Evolutionary conservation across 2,888 invertebrate species (phyloP).

Genomic region (Digitonthophagus gazella): DNA sequence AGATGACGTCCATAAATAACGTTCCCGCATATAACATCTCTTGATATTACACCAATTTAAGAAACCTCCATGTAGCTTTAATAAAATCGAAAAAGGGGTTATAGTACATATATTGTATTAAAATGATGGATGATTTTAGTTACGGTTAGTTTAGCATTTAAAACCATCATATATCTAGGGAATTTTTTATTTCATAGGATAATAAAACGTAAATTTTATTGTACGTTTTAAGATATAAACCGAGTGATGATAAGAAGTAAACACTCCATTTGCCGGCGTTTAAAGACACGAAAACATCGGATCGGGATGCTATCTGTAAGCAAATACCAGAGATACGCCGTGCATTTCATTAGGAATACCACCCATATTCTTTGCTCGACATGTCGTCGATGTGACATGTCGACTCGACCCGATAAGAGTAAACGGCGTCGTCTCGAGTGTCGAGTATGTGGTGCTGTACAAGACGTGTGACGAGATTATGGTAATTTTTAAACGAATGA

Average conservation of each 20-base stretch:
- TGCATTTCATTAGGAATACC: conserved; percentile 15
- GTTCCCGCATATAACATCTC: background rate
- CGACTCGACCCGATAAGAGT: conserved; percentile 13
- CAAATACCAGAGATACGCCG: conserved; percentile 11
- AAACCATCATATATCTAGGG: background rate
- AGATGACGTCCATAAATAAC: background rate
- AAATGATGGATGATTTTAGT: background rate
- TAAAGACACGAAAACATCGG: conserved; percentile 10
- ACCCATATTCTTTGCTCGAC: conserved; percentile 9
- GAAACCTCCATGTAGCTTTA: background rate
- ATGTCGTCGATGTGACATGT: background rate
- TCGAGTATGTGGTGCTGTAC: conserved; percentile 3
- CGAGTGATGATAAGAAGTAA: background rate
- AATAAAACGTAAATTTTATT: background rate
- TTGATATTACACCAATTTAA: background rate
- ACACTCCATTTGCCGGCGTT: conserved; percentile 9
- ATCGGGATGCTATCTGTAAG: conserved; percentile 11
- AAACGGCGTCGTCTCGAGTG: conserved; percentile 9
- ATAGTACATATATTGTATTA: background rate
- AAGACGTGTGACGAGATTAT: conserved; percentile 16
- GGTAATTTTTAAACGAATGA: conserved; percentile 8
- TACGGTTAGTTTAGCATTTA: background rate
- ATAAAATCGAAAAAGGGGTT: background rate
- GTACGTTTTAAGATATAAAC: background rate
- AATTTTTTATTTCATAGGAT: background rate